A percentile compares a stretch with the other conserved stretches of the same genome.
phyloP scores from a whole-genome alignment of 37 sponge, comb jelly and placozoan genomes.

The Eunapius fragilis region DNA sequence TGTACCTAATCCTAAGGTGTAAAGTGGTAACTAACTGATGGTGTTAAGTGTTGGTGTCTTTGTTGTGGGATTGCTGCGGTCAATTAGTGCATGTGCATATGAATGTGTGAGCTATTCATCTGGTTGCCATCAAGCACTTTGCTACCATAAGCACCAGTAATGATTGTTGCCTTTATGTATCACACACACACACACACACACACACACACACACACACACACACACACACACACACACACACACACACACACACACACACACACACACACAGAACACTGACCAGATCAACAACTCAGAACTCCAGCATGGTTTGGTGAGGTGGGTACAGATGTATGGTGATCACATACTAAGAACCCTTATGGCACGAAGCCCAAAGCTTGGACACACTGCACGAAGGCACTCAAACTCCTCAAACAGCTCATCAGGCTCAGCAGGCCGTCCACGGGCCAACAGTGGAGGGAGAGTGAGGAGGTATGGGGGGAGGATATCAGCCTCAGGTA shows the following conservation, averaged over 20 bases:
- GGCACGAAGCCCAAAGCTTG: slow-evolving; percentile 62
- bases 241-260: neutral
- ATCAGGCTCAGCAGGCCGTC: no score
- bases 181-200: no score
- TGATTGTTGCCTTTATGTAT: no score
- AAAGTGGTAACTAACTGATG: no score
- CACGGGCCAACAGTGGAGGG: no score
- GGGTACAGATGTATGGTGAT: slow-evolving; percentile 77
- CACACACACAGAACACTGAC: neutral
- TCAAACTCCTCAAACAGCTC: slow-evolving; percentile 13
- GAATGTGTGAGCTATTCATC: neutral
- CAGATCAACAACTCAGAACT: slow-evolving; percentile 20
- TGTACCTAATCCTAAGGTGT: no score
- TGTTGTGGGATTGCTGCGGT: no score
- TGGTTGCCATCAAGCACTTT: no score
- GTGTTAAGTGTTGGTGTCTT: no score
- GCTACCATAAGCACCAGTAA: no score
- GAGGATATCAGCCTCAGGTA: slow-evolving; percentile 1
- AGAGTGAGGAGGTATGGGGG: no score
- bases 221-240: neutral
- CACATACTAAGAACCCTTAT: slow-evolving; percentile 73
- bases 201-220: no score
- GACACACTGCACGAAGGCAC: slow-evolving; percentile 18
- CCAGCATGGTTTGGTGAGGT: slow-evolving; percentile 32
- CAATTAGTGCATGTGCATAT: neutral